These are phyloP conservation scores for Podilymbus podiceps DNA, from an alignment of 2,113 vertebrate species.

Conservation along the genomic window DNA sequence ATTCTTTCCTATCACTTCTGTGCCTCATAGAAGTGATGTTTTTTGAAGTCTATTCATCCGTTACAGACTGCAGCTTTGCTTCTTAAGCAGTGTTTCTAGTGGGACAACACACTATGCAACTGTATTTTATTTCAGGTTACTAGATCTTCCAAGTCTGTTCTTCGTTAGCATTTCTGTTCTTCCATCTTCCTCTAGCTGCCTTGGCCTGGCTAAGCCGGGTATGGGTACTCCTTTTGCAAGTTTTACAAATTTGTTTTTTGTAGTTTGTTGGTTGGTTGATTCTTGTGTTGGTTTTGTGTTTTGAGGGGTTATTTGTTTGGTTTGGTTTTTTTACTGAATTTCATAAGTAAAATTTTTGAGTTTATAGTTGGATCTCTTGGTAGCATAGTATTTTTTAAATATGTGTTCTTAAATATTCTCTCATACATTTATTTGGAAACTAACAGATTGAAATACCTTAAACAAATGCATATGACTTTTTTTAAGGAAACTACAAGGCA, in stretches of 20 bases:
- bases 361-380: background rate
- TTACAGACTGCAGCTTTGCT: background rate
- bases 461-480: background rate
- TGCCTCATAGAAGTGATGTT: constrained; percentile 1
- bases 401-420: background rate
- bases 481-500: background rate
- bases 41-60: background rate
- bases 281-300: too few species aligned
- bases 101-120: background rate
- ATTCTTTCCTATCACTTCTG: background rate
- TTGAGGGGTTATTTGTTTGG: too few species aligned
- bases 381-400: background rate
- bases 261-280: background rate
- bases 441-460: background rate
- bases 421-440: background rate
- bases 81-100: background rate
- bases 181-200: background rate
- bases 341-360: background rate
- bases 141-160: background rate
- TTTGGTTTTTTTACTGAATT: background rate
- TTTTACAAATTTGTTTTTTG: background rate
- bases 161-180: background rate
- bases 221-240: background rate
- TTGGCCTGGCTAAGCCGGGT: background rate
- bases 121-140: background rate